Base-by-base conservation (phyloP, 2,797 vertebrate genomes). In the Liparis tanakae region DNA sequence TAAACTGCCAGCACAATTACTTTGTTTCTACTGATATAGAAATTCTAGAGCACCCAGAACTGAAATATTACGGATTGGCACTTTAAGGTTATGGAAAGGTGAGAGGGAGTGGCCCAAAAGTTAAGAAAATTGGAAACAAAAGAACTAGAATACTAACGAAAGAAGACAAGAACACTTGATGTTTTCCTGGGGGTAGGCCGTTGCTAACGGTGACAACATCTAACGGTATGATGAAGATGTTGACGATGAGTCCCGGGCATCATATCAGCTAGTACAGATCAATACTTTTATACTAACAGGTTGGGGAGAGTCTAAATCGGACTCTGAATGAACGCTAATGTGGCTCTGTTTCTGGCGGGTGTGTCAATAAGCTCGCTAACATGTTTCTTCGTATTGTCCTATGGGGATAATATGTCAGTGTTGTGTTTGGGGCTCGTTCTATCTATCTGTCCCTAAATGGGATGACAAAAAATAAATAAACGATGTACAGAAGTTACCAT, bases 401-500 rank as follows among this genome's bases (percentile, higher is more conserved):
- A 50, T 9, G 48, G n/a, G 0, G 10, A 17, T 18, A n/a, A n/a
- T 13, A n/a, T 1, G 36, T 22, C 33, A 22, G 8, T 33, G 22
- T 7, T 13, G 20, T 2, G 44, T 10, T 13, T 20, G 18, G 20
- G 14, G 30, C 37, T 39, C 4, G 6, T 39, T 57, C 34, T 20
- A 43, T n/a, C n/a, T n/a, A n/a, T n/a, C 41, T 50, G 46, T 36
- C 36, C 6, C 36, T 8, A 36, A 36, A 8, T 36, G 36, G 36
- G 36, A 6, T 8, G 36, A 36, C 36, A 36, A 36, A 36, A 30
- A 30, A 30, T 30, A 30, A 30, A 30, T 30, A 30, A 37, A 36
- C 17, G 61, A 86, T 18, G 62, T 7, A 1, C 70, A 39, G 65
- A 77, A 7, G 33, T 77, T 0, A 17, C 13, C 41, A 44, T 44